Evolutionary conservation across 1,140 invertebrate species (phyloP), one percentile per base, ranked within the genome.

Genomic region (Pogonus chalceus): DNA sequence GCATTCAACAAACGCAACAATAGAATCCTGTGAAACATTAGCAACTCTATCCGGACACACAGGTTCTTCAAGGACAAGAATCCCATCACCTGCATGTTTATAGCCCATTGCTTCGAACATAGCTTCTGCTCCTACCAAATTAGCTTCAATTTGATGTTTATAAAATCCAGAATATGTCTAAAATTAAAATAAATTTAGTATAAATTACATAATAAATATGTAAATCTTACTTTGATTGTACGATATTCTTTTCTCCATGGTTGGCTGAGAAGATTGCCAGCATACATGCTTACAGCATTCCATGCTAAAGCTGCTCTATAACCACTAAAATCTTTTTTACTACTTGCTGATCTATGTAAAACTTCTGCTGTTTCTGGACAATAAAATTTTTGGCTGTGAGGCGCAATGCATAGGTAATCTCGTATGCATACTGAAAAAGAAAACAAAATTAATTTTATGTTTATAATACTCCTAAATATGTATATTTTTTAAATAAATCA

Each of bases 1-100:
- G 65, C 88, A 92, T 72, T 93, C 90, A 35, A 88, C 88, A 70
- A 88, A 87, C 20, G 90, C 90, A n/a, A 90, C 80, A 55, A 92
- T 78, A 2, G 88, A 87, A 70, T 94, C 89, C 43, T 86, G 73
- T 3, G 87, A 88, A 0, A 92, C 81, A 52, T 79, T 80, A 1
- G 83, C 80, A 1, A 91, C 83, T 68, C 79, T 80, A 66, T 91
- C 88, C 1, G 85, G 86, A 68, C 90, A 88, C 31, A 88, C 79
- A 2, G 88, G 85, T 2, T 78, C 82, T 49, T 87, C 82, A 1
- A 89, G 70, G 0, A 78, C 65, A 48, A 81, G 64, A 2, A 78
- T 67, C n/a, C 75, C 75, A 26, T 77, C 68, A 10, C 76, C 75
- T 24, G 75, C 69, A 23, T 80, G 72, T 46, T 79, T 79, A 65